Conservation (phyloP, 2,797 vertebrate species). For the Channa striata region DNA sequence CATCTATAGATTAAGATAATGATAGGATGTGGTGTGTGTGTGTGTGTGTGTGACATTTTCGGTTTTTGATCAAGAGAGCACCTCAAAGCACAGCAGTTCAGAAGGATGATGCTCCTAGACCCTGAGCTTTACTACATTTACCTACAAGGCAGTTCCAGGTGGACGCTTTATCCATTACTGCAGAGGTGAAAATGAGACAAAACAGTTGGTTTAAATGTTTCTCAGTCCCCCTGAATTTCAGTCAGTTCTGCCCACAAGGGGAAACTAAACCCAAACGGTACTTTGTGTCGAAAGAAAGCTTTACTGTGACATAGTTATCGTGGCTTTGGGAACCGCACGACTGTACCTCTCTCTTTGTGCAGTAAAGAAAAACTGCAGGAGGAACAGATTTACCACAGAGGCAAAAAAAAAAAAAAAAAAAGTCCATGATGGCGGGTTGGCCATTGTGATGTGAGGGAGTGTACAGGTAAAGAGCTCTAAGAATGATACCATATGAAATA, state of each 20-base stretch:
- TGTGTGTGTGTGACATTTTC: conserved; percentile 11
- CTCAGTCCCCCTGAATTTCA: conserved; percentile 38
- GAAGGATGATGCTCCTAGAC: conserved; percentile 59
- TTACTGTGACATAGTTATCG: conserved; percentile 71
- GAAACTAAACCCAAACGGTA: conserved; percentile 65
- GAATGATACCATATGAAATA: conserved; percentile 55
- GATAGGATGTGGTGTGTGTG: conserved; percentile 8
- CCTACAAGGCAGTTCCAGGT: conserved; percentile 67
- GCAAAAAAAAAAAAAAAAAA: conserved; percentile 57
- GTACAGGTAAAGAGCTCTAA: conserved; percentile 41
- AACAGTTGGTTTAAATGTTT: conserved; percentile 52
- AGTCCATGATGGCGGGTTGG: conserved; percentile 57
- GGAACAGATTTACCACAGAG: conserved; percentile 42
- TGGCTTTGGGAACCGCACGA: conserved; percentile 54
- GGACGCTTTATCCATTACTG: conserved; percentile 13
- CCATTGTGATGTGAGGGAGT: conserved; percentile 19
- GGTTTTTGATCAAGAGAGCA: conserved; percentile 50
- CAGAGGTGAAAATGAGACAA: conserved; percentile 66
- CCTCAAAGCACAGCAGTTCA: conserved; percentile 77
- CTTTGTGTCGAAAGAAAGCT: conserved; percentile 72
- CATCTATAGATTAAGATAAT: conserved; percentile 28
- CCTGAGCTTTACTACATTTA: conserved; percentile 66
- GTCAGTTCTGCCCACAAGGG: conserved; percentile 55
- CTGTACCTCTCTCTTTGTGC: conserved; percentile 60
- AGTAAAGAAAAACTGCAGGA: conserved; percentile 52